phyloP scores from a whole-genome alignment of 2,113 vertebrate species.

The Grammomys dolichurus region DNA sequence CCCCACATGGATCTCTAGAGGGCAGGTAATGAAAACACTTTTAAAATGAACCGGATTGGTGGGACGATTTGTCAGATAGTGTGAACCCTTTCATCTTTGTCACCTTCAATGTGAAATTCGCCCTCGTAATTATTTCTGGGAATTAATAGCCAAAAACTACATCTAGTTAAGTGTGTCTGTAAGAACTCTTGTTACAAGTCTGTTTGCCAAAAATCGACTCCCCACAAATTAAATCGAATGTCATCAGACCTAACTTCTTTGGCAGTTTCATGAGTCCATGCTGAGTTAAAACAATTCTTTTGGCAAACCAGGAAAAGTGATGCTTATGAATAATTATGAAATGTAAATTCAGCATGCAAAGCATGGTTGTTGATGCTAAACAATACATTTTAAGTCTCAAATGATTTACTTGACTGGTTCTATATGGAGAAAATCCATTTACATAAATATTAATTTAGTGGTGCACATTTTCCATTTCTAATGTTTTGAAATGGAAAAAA shows the following conservation, averaged over 20 bases:
- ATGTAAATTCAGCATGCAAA: constrained; percentile 38
- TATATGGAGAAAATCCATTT: constrained; percentile 53
- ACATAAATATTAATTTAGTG: constrained; percentile 67
- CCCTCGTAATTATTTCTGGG: neutral
- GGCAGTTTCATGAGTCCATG: neutral
- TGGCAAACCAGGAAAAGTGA: neutral
- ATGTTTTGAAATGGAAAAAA: constrained; percentile 49
- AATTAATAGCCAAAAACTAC: neutral
- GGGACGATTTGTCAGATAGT: neutral
- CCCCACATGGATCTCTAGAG: neutral
- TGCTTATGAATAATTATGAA: constrained; percentile 11
- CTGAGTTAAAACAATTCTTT: neutral
- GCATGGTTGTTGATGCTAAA: neutral
- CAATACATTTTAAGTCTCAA: constrained; percentile 2
- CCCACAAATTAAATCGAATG: neutral
- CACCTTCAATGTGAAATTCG: neutral
- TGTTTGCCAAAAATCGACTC: neutral
- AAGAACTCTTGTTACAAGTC: neutral
- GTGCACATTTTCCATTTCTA: constrained; percentile 56
- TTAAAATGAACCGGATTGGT: neutral
- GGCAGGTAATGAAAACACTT: neutral
- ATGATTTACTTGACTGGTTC: constrained; percentile 65
- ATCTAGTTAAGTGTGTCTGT: neutral
- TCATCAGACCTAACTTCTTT: neutral
- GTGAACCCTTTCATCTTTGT: neutral